A percentile compares a stretch with the other conserved stretches of the same genome.
Evolutionary conservation across 1,140 invertebrate genomes (phyloP).

Genomic region (Asobara japonica): DNA sequence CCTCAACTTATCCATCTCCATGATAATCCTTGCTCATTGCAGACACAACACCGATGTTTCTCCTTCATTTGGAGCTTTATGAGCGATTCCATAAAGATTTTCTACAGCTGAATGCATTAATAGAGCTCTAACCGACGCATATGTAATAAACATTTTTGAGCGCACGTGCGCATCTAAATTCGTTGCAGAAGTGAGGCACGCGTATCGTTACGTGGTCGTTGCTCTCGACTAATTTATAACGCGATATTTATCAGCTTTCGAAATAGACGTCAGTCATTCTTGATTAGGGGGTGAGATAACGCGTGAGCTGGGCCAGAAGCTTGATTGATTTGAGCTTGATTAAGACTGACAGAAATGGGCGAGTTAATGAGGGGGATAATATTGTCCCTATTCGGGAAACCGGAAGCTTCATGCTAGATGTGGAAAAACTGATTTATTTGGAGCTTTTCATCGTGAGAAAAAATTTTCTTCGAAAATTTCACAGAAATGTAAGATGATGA

Average conservation of each 20-base stretch:
- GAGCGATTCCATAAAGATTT: not conserved
- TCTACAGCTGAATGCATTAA: not conserved
- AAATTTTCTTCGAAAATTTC: too few species aligned
- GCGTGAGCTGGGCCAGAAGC: not conserved
- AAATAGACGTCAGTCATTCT: slow-evolving; percentile 28
- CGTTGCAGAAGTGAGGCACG: not conserved
- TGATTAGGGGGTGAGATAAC: slow-evolving; percentile 22
- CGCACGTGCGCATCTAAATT: slow-evolving; percentile 35
- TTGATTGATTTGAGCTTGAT: not conserved
- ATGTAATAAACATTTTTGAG: slow-evolving; percentile 10
- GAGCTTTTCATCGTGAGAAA: too few species aligned
- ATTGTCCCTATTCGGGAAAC: too few species aligned
- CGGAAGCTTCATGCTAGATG: too few species aligned
- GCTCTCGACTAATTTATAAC: slow-evolving; percentile 29
- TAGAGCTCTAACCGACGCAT: slow-evolving; percentile 2
- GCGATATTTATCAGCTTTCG: slow-evolving; percentile 30
- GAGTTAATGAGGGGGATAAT: not conserved
- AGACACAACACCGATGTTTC: not conserved
- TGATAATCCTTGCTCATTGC: not conserved
- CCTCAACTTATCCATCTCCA: not conserved
- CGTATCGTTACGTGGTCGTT: slow-evolving; percentile 27
- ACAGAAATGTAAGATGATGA: too few species aligned
- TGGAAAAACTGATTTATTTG: too few species aligned
- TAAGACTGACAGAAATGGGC: not conserved
- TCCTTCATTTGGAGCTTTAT: not conserved